Percentiles rank a stretch among this genome's conserved stretches.
Evolutionary conservation across 2,113 vertebrate species (phyloP).

Genomic region (Platysteira castanea): DNA sequence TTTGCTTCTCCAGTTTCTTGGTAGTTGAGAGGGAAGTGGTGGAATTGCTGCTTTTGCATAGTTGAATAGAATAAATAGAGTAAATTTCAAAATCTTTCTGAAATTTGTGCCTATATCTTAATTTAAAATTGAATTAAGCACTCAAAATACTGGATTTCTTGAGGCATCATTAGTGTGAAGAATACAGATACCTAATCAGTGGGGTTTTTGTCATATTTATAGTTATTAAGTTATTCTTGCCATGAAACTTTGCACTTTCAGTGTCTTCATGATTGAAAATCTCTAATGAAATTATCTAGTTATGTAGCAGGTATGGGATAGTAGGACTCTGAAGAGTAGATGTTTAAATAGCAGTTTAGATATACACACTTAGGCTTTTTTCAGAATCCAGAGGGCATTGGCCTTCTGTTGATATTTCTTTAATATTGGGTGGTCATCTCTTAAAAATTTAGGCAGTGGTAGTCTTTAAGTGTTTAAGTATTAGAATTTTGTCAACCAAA

Average conservation of each 20-base stretch:
- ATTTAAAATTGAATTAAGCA: neutral
- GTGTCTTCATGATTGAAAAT: neutral
- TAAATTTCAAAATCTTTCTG: neutral
- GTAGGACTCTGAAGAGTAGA: neutral
- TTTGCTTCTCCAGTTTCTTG: neutral
- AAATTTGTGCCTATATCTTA: neutral
- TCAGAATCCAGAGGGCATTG: neutral
- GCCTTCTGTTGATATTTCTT: neutral
- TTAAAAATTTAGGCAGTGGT: neutral
- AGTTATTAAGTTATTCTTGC: neutral
- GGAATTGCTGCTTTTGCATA: neutral
- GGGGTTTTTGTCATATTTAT: neutral
- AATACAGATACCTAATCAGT: neutral
- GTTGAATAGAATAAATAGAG: neutral
- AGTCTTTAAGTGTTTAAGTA: neutral
- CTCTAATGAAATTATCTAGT: neutral
- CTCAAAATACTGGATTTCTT: neutral
- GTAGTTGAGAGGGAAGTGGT: neutral
- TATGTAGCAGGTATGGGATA: fast-evolving
- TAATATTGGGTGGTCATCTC: neutral
- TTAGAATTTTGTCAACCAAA: neutral
- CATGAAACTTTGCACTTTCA: neutral
- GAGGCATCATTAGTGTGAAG: neutral
- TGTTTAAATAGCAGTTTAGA: neutral
- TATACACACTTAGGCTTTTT: neutral